Evolutionary conservation across 2,797 vertebrate genomes (phyloP), one percentile per base, ranked within the genome.

Genomic region (Artibeus jamaicensis): DNA sequence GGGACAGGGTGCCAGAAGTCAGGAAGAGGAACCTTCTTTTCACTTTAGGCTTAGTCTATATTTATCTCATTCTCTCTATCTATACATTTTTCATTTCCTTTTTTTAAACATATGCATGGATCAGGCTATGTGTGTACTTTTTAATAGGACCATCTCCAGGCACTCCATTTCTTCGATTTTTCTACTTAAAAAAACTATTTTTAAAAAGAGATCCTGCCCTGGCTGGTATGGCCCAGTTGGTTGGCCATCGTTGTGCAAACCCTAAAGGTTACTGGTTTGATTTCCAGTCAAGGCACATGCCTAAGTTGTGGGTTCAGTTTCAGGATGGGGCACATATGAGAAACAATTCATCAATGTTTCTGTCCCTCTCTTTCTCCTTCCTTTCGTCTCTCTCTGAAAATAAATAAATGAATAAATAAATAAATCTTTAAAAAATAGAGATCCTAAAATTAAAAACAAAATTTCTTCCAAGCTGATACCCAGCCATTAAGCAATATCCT

Each of bases 371-470:
- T 59, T 12, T 29, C 57, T 59, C 22, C 55, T 21, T 57, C 22
- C 55, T 9, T 57, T 57, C 3, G 2, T 15, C 11, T 29, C 57
- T 59, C 4, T 59, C 57, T 59, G 26, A 59, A 59, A 59, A 59
- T 29, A 29, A 57, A 57, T 57, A 26, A 57, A 57, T 55, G 9
- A 24, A 55, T 55, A 22, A 5, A 50, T 50, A 16, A 5, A 53
- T 55, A 9, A 24, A 55, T 55, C 9, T 57, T 59, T 59, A 26
- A 59, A 59, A 59, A 59, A 29, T 10, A 59, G 29, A 81, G 37
- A 79, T 18, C 18, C 18, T 88, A 93, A 70, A 62, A 85, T 79
- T 90, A 59, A 91, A 89, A 94, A 81, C 5, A 85, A 84, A 73
- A 87, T 74, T 88, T 24, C 12, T 90, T 87, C 24, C 21, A 94